A percentile compares a stretch with the other conserved stretches of the same genome.
Conservation (phyloP, 2,797 vertebrate species). For the Falco peregrinus region DNA sequence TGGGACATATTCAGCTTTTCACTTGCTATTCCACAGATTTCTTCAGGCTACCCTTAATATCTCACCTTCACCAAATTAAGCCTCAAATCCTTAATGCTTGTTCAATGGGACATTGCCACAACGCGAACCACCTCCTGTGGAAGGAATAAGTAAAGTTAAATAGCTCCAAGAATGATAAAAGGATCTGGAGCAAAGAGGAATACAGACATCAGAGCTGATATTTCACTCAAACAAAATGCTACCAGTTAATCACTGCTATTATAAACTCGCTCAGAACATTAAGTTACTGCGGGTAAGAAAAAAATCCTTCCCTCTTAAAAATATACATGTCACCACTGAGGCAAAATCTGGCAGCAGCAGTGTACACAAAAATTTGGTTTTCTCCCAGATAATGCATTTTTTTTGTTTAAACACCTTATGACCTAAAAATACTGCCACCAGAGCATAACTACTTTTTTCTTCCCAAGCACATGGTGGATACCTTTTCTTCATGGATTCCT, state of each 20-base stretch:
- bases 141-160: slow-evolving; percentile 17
- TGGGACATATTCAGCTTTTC: background rate
- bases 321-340: background rate
- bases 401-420: slow-evolving; percentile 19
- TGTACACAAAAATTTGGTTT: slow-evolving; percentile 20
- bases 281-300: slow-evolving; percentile 12
- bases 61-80: background rate
- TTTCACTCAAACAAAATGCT: slow-evolving; percentile 43
- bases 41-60: background rate
- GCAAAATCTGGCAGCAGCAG: background rate
- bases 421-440: background rate
- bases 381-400: background rate
- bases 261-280: slow-evolving; percentile 51
- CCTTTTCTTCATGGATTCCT: background rate
- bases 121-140: background rate
- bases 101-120: background rate
- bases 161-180: background rate
- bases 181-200: background rate
- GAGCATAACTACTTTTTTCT: background rate
- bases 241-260: slow-evolving; percentile 46
- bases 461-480: background rate
- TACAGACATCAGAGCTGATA: slow-evolving; percentile 13
- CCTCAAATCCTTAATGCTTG: background rate
- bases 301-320: slow-evolving; percentile 36
- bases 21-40: background rate